A percentile compares a stretch with the other conserved stretches of the same genome.
These are phyloP conservation scores for Megaceryle maxima DNA, from an alignment of 2,113 vertebrate species.

Conservation along the genomic window DNA sequence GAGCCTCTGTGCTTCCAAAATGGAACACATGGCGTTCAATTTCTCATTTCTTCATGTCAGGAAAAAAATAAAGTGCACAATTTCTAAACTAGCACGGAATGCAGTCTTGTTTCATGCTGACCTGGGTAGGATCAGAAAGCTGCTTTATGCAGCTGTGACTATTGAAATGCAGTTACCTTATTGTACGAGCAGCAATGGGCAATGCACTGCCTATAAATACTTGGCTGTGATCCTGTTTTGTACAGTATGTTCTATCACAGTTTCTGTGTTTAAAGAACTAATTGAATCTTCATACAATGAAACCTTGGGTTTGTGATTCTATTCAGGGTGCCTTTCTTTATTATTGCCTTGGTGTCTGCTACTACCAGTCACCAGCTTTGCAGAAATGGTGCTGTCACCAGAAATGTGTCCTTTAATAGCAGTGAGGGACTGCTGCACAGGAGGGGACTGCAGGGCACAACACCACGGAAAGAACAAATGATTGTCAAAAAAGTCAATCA, in stretches of 20 bases:
- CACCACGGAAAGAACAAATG: accelerated
- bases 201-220: background rate
- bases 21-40: background rate
- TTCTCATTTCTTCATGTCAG: background rate
- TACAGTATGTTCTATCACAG: background rate
- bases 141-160: background rate
- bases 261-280: background rate
- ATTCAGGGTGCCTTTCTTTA: background rate
- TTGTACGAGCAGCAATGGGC: background rate
- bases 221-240: background rate
- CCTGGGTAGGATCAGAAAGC: background rate
- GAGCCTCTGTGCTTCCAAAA: background rate
- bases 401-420: background rate
- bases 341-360: background rate
- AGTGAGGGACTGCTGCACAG: background rate
- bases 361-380: background rate
- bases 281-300: background rate
- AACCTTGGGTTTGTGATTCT: background rate
- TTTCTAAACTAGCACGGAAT: background rate
- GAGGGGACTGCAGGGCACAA: background rate
- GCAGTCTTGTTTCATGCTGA: background rate
- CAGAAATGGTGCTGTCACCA: background rate
- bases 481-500: background rate
- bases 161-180: background rate
- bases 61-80: background rate